Evolutionary conservation across 1,140 invertebrate genomes (phyloP).

Genomic region (Pseudomyrmex dendroicus): DNA sequence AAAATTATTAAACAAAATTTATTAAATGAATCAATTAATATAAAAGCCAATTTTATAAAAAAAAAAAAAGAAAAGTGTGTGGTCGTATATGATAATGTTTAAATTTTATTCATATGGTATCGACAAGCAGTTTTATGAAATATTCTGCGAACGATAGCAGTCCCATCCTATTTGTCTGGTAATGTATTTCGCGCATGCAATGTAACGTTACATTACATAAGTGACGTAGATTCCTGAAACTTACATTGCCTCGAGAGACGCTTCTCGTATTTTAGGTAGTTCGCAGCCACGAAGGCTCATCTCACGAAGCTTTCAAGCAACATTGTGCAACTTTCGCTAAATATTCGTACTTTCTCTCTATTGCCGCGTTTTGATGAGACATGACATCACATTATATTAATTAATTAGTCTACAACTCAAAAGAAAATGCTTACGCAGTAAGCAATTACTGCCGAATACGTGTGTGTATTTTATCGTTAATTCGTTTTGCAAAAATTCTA

Average conservation of each 20-base stretch:
- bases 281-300: constrained; percentile 32
- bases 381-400: background rate
- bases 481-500: background rate
- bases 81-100: background rate
- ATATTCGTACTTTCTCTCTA: background rate
- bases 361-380: background rate
- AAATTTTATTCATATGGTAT: constrained; percentile 6
- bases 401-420: constrained; percentile 2
- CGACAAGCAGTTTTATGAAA: constrained; percentile 26
- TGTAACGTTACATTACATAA: constrained; percentile 47
- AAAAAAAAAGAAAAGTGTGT: too few species aligned
- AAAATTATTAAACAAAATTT: background rate
- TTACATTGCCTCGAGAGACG: constrained; percentile 27
- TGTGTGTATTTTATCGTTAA: background rate
- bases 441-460: background rate
- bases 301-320: constrained; percentile 35
- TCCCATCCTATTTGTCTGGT: constrained; percentile 17
- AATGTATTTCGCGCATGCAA: constrained; percentile 49
- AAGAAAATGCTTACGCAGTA: background rate
- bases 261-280: constrained; percentile 51
- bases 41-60: background rate
- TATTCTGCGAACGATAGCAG: constrained; percentile 13
- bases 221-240: constrained; percentile 44
- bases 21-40: background rate
- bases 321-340: constrained; percentile 10